Evolutionary conservation across 2,888 invertebrate genomes (phyloP).

Genomic region (Ypsolopha sequella): DNA sequence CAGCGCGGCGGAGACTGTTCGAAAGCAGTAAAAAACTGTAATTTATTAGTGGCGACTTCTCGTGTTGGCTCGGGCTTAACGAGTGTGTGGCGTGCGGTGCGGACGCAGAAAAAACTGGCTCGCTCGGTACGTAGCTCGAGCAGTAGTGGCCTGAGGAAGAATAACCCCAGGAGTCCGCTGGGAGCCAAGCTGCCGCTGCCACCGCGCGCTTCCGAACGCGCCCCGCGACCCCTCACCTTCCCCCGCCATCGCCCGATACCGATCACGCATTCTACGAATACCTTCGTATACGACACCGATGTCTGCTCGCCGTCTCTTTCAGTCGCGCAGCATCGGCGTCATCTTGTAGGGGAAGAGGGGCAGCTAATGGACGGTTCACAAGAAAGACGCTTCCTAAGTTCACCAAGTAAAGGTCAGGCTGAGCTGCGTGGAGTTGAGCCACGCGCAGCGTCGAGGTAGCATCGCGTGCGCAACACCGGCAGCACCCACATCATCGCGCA

Average conservation of each 20-base stretch:
- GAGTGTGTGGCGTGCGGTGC: conserved; percentile 70
- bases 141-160: conserved; percentile 72
- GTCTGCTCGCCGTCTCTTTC: conserved; percentile 56
- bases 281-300: conserved; percentile 59
- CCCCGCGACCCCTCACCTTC: conserved; percentile 41
- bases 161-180: conserved; percentile 72
- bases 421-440: conserved; percentile 40
- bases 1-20: conserved; percentile 69
- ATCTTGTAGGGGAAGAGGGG: conserved; percentile 27
- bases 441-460: conserved; percentile 51
- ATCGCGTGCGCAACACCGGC: conserved; percentile 67
- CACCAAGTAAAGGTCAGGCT: conserved; percentile 68
- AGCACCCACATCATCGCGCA: conserved; percentile 65
- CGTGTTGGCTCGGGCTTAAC: conserved; percentile 74
- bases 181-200: conserved; percentile 46
- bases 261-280: conserved; percentile 71
- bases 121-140: conserved; percentile 65
- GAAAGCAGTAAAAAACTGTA: conserved; percentile 68
- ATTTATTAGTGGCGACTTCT: conserved; percentile 75
- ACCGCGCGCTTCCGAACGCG: conserved; percentile 60
- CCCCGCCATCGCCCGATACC: conserved; percentile 61
- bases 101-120: conserved; percentile 75
- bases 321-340: conserved; percentile 25
- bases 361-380: conserved; percentile 63
- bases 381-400: conserved; percentile 68